Conservation (phyloP, 2,113 vertebrate species). For the Okapia johnstoni region DNA sequence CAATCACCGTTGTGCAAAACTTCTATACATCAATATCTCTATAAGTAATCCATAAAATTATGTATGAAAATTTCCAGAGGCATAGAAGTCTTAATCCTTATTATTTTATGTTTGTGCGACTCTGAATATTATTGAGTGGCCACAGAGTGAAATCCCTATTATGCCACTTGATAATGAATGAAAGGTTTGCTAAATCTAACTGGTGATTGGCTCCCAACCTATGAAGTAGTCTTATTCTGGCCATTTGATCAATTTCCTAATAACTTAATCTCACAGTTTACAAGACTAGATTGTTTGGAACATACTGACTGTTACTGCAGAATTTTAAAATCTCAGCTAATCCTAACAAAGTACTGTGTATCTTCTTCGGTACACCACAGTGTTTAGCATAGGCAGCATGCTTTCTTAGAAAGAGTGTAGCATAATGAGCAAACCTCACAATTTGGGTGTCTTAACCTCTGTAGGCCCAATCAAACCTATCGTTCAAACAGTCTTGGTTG, state of each 20-base stretch:
- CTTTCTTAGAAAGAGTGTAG: not conserved
- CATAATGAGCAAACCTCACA: not conserved
- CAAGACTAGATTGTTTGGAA: not conserved
- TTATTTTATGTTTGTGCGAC: not conserved
- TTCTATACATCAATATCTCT: not conserved
- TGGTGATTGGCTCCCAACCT: not conserved
- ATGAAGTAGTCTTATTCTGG: not conserved
- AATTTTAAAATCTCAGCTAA: not conserved
- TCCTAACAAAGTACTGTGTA: not conserved
- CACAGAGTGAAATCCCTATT: not conserved
- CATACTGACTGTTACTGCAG: not conserved
- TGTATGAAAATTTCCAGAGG: not conserved
- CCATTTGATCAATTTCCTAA: not conserved
- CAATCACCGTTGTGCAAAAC: not conserved
- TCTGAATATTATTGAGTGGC: not conserved
- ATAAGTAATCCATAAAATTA: not conserved
- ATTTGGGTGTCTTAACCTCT: not conserved
- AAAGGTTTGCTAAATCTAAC: not conserved
- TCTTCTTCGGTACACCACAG: not conserved
- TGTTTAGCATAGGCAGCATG: not conserved
- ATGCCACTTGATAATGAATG: not conserved
- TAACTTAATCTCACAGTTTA: not conserved
- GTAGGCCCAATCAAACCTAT: not conserved
- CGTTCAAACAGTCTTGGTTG: not conserved
- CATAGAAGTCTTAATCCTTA: not conserved